These are phyloP conservation scores for Orchestia grillus DNA, from an alignment of 1,140 invertebrate species.

Conservation along the genomic window DNA sequence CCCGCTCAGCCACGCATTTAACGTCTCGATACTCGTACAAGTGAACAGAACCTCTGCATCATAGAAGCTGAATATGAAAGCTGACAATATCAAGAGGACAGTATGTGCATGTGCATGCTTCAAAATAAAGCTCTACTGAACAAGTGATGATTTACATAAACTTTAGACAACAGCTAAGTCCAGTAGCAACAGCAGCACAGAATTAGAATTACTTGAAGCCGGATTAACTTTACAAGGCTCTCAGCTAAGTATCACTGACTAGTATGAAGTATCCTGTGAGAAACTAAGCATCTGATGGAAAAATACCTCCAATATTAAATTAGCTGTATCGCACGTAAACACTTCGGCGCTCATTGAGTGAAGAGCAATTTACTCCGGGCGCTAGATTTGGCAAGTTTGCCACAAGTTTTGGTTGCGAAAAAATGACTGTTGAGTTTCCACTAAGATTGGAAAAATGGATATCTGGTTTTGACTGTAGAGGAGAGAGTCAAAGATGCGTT, in stretches of 20 bases:
- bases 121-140: neutral
- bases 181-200: neutral
- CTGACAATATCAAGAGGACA: neutral
- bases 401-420: no score
- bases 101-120: neutral
- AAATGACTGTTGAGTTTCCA: no score
- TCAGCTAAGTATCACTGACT: no score
- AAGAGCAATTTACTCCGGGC: no score
- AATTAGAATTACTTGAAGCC: neutral
- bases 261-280: neutral
- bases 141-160: neutral
- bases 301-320: neutral
- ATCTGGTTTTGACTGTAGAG: no score
- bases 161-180: neutral
- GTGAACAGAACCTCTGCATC: neutral
- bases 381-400: no score
- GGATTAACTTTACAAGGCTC: neutral
- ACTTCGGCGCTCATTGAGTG: no score
- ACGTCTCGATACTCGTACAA: no score
- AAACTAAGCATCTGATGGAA: neutral
- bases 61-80: neutral
- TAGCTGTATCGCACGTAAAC: neutral
- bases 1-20: neutral
- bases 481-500: no score
- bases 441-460: no score